These are phyloP conservation scores for Leucania comma DNA, from an alignment of 2,888 invertebrate genomes.

Conservation along the genomic window DNA sequence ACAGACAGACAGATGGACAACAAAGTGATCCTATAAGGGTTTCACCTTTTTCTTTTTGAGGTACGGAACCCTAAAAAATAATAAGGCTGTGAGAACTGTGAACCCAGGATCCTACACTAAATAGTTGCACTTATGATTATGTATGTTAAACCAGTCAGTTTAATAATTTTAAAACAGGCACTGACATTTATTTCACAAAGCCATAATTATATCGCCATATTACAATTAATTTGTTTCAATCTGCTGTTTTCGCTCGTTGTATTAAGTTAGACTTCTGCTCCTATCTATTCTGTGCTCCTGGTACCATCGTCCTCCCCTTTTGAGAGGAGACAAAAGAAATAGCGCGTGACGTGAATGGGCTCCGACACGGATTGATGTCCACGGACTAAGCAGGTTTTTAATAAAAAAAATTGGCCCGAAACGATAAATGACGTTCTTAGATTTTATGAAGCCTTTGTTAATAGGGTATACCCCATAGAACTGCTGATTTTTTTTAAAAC, in stretches of 20 bases:
- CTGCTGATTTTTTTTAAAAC: neutral
- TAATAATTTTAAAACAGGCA: neutral
- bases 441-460: slow-evolving; percentile 50
- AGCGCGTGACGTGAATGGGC: slow-evolving; percentile 69
- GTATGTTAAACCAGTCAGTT: too few species aligned
- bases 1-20: too few species aligned
- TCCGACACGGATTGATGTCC: slow-evolving; percentile 66
- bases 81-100: too few species aligned
- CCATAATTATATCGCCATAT: too few species aligned
- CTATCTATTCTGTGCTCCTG: neutral
- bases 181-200: neutral
- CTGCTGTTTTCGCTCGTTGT: neutral
- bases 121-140: too few species aligned
- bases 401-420: slow-evolving; percentile 52
- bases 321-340: slow-evolving; percentile 70
- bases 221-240: too few species aligned
- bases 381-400: slow-evolving; percentile 60
- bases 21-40: too few species aligned
- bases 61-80: too few species aligned
- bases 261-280: neutral
- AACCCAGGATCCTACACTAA: too few species aligned
- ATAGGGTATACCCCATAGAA: slow-evolving; percentile 28
- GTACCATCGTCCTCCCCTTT: slow-evolving; percentile 40
- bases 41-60: too few species aligned
- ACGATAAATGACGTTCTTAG: slow-evolving; percentile 55